These are phyloP conservation scores for Drosophila jambulina DNA, from an alignment of 1,140 invertebrate genomes.

Conservation along the genomic window DNA sequence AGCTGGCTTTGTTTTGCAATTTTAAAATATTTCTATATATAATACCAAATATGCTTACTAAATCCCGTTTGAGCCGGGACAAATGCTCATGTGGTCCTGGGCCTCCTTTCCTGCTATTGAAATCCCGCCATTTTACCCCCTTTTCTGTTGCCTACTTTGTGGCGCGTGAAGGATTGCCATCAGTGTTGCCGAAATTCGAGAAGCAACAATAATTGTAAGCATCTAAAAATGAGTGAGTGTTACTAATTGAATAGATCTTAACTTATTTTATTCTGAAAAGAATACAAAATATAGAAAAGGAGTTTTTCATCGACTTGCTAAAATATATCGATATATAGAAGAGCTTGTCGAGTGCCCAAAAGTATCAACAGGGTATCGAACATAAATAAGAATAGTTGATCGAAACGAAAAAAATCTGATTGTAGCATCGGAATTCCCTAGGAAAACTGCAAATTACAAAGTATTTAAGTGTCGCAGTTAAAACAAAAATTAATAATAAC, in stretches of 20 bases:
- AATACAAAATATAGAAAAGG: not conserved
- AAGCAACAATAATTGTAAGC: not conserved
- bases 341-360: not conserved
- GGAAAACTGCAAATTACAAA: not conserved
- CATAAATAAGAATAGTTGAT: not conserved
- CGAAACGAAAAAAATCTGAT: not conserved
- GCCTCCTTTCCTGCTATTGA: not conserved
- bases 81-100: conserved; percentile 18
- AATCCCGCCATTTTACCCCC: not conserved
- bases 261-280: not conserved
- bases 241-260: not conserved
- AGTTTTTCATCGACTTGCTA: not conserved
- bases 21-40: conserved; percentile 40
- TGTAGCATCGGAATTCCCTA: not conserved
- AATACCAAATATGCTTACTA: conserved; percentile 36
- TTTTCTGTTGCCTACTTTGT: conserved; percentile 43
- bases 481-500: not conserved
- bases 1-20: conserved; percentile 36
- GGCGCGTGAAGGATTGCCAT: conserved; percentile 37
- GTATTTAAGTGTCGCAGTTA: not conserved
- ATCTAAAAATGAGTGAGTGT: not conserved
- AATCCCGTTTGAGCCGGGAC: conserved; percentile 36
- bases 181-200: conserved; percentile 18
- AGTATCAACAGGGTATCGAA: not conserved
- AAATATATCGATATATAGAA: not conserved